Conservation (phyloP, 2,113 vertebrate genomes). For the Hippopotamus amphibius region DNA sequence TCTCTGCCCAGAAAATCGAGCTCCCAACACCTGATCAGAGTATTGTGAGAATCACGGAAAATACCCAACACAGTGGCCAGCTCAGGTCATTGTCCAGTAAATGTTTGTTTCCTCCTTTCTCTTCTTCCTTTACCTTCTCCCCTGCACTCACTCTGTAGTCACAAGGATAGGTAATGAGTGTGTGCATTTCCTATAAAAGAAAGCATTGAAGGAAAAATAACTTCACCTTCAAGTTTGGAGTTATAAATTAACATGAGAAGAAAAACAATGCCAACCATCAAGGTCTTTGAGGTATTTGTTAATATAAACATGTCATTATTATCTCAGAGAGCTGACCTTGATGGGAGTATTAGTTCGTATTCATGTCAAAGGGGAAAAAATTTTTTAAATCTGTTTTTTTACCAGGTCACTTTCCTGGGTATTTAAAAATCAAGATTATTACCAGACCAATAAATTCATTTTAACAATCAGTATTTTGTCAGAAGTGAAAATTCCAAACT, state of each 20-base stretch:
- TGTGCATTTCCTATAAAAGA: neutral
- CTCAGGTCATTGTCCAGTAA: neutral
- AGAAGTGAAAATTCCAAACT: conserved; percentile 29
- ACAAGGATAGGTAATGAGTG: no score
- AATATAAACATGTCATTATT: neutral
- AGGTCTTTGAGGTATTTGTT: conserved; percentile 15
- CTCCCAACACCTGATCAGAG: neutral
- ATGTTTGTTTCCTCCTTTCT: neutral
- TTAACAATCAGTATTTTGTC: neutral
- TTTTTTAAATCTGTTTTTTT: neutral
- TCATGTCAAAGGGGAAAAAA: neutral
- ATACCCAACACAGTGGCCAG: rapidly evolving
- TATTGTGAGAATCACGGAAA: neutral
- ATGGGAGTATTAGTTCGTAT: neutral
- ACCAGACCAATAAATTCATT: neutral
- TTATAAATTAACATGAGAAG: conserved; percentile 7
- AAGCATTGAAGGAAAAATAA: neutral
- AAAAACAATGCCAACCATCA: neutral
- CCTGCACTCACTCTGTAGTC: neutral
- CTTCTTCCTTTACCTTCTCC: no score
- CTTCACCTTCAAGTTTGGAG: neutral
- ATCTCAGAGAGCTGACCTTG: conserved; percentile 44
- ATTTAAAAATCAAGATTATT: conserved; percentile 2
- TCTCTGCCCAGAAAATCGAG: neutral
- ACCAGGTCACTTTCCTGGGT: neutral